Percentiles rank a stretch among this genome's conserved stretches.
Evolutionary conservation across 2,888 invertebrate species (phyloP).

Genomic region (Thera obeliscata): DNA sequence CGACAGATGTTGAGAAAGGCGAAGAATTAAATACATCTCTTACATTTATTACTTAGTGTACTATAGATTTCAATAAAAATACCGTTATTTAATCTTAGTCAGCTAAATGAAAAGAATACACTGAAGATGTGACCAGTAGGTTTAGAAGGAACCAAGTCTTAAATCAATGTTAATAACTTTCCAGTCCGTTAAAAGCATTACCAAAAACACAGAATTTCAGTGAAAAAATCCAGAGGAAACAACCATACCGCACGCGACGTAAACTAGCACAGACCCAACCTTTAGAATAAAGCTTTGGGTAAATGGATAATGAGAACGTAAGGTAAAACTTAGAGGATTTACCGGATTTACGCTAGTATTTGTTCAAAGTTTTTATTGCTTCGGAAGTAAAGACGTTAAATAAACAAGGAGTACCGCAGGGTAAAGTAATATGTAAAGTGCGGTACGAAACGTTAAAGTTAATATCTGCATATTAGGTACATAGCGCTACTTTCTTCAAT

Average conservation of each 20-base stretch:
- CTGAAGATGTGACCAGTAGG: neutral
- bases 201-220: conserved; percentile 25
- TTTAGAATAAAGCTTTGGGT: conserved; percentile 10
- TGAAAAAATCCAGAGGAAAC: conserved; percentile 30
- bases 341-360: conserved; percentile 40
- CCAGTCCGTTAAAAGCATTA: conserved; percentile 25
- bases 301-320: conserved; percentile 40
- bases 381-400: conserved; percentile 35
- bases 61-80: neutral
- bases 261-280: conserved; percentile 34
- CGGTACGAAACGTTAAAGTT: neutral
- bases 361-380: conserved; percentile 42
- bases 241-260: conserved; percentile 31
- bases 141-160: conserved; percentile 12
- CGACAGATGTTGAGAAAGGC: neutral
- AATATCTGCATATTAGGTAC: conserved; percentile 4
- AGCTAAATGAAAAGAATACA: too few relatives aligned
- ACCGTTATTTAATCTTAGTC: too few relatives aligned
- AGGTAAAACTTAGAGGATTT: conserved; percentile 42
- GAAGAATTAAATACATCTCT: neutral
- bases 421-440: conserved; percentile 14
- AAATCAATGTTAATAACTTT: conserved; percentile 29
- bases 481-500: conserved; percentile 1
- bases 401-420: conserved; percentile 33
- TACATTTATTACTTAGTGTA: neutral